Evolutionary conservation across 2,888 invertebrate genomes (phyloP).

Genomic region (Hirtodrosophila confusa): DNA sequence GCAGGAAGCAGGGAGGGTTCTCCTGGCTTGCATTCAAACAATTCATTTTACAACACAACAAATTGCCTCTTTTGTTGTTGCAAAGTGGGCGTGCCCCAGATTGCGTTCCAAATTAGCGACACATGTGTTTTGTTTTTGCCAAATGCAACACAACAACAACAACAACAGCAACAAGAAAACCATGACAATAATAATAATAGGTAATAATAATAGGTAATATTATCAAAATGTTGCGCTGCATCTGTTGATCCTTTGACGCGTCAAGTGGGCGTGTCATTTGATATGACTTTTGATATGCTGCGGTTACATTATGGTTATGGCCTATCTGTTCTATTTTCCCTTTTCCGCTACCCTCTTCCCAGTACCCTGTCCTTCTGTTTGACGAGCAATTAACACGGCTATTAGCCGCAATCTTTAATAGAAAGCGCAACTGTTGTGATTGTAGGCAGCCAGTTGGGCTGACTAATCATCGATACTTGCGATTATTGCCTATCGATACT

Average conservation of each 20-base stretch:
- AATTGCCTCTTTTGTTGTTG: constrained; percentile 7
- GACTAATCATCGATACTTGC: too few relatives aligned
- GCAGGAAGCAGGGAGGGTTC: constrained; percentile 29
- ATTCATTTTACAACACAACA: neutral
- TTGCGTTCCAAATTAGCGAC: constrained; percentile 62
- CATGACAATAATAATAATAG: constrained; percentile 23
- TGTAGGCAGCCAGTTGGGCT: neutral
- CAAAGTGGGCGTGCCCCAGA: constrained; percentile 56
- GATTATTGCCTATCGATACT: too few relatives aligned
- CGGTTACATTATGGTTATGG: constrained; percentile 57
- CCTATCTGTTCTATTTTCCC: constrained; percentile 49
- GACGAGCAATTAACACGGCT: constrained; percentile 72
- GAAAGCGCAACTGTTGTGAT: constrained; percentile 66
- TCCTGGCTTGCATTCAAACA: constrained; percentile 35
- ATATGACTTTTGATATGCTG: constrained; percentile 46
- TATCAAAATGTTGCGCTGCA: constrained; percentile 59
- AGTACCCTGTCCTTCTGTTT: constrained; percentile 10
- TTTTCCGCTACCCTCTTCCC: too few relatives aligned
- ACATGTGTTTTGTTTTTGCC: constrained; percentile 59
- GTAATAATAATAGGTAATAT: constrained; percentile 16
- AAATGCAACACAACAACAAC: neutral
- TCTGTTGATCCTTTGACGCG: constrained; percentile 59
- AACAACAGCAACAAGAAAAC: too few relatives aligned
- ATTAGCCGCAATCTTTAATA: constrained; percentile 56
- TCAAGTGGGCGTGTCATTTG: constrained; percentile 64